Percentiles rank a stretch among this genome's conserved stretches.
These are phyloP conservation scores for Ips typographus DNA, from an alignment of 1,140 invertebrate genomes.

Conservation along the genomic window DNA sequence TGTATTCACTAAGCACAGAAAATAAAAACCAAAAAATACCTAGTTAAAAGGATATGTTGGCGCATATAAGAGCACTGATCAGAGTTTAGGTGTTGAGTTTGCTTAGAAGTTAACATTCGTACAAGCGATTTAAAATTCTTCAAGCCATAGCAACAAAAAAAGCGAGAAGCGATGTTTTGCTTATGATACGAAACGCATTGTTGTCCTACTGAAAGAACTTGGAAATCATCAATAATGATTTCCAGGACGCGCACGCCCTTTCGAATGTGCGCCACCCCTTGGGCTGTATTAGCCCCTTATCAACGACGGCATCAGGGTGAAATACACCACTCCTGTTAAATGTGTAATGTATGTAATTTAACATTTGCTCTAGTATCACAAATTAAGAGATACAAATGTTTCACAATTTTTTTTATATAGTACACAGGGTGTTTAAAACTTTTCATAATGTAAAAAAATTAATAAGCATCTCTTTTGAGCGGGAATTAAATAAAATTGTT, in stretches of 20 bases:
- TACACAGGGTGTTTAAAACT: too few species aligned
- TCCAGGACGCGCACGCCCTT: conserved; percentile 26
- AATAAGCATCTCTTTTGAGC: too few species aligned
- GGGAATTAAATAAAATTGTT: too few species aligned
- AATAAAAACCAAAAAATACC: conserved; percentile 37
- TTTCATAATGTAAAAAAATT: too few species aligned
- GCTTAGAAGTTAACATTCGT: conserved; percentile 45
- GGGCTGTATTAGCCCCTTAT: too few species aligned
- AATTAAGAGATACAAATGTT: too few species aligned
- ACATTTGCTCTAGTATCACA: too few species aligned
- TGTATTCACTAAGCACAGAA: conserved; percentile 7
- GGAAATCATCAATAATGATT: conserved; percentile 38
- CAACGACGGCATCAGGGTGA: too few species aligned
- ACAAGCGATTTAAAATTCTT: conserved; percentile 22
- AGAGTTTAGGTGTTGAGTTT: conserved; percentile 39
- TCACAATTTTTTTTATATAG: too few species aligned
- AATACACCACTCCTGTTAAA: too few species aligned
- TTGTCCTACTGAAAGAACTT: conserved; percentile 30
- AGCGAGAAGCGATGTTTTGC: conserved; percentile 19
- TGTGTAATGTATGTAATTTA: too few species aligned
- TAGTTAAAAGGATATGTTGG: conserved; percentile 50
- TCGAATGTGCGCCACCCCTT: neutral
- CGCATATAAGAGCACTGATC: conserved; percentile 50
- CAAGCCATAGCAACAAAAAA: conserved; percentile 36
- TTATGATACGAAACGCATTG: conserved; percentile 32